Conservation (phyloP, 2,113 vertebrate genomes). For the Microtus richardsoni region DNA sequence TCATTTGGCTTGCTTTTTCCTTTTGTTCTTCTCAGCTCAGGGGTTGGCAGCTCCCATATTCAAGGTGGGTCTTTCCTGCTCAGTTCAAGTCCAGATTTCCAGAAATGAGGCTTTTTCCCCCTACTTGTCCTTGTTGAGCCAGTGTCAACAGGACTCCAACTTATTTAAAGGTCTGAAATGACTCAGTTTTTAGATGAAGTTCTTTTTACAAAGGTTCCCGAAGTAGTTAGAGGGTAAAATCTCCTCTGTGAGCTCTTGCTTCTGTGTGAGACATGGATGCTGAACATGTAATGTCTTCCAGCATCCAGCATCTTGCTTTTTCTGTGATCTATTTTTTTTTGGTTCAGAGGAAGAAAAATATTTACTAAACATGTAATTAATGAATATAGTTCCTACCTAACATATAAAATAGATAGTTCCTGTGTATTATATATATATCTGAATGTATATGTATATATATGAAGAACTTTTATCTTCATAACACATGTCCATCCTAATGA, state of each 20-base stretch:
- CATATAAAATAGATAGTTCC: not conserved
- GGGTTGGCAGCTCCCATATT: not conserved
- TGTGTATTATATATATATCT: no score
- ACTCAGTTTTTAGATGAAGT: not conserved
- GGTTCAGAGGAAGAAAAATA: not conserved
- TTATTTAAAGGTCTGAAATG: not conserved
- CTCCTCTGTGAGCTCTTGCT: not conserved
- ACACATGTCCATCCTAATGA: not conserved
- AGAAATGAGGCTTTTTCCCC: not conserved
- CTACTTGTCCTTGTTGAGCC: not conserved
- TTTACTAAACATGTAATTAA: not conserved
- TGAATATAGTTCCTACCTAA: not conserved
- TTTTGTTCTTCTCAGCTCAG: not conserved
- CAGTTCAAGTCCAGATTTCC: not conserved
- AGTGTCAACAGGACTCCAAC: not conserved
- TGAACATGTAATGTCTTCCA: not conserved
- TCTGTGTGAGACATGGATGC: not conserved
- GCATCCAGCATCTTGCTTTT: not conserved
- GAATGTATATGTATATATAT: not conserved
- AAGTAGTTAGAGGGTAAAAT: not conserved
- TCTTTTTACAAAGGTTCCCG: not conserved
- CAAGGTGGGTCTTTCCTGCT: not conserved
- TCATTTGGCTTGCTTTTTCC: not conserved
- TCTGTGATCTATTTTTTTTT: not conserved
- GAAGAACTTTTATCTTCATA: not conserved